A percentile compares a stretch with the other conserved stretches of the same genome.
Conservation (phyloP, 2,113 vertebrate genomes). For the Nesoenas mayeri region DNA sequence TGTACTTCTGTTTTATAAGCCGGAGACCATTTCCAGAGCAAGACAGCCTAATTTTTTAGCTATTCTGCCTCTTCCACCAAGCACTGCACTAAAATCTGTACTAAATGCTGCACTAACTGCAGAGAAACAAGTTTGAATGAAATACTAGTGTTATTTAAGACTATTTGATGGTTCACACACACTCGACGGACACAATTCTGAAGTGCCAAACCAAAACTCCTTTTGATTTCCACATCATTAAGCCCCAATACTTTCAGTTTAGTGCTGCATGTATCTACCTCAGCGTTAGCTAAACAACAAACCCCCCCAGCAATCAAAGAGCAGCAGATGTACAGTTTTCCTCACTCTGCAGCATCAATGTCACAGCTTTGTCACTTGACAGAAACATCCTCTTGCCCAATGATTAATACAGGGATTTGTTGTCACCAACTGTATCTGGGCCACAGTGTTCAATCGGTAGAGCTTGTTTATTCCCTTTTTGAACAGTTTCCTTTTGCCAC, state of each 20-base stretch:
- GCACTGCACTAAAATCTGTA: not conserved
- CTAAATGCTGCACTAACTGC: not conserved
- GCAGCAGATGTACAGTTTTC: not conserved
- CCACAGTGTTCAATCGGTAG: not conserved
- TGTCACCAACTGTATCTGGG: not conserved
- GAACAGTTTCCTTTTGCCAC: not conserved
- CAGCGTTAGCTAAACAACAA: not conserved
- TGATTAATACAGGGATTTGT: not conserved
- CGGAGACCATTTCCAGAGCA: not conserved
- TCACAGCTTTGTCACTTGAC: not conserved
- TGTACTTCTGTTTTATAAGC: not conserved
- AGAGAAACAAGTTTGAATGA: not conserved
- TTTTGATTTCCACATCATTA: not conserved
- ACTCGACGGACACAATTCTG: not conserved
- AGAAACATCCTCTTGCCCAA: not conserved
- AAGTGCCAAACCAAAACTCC: not conserved
- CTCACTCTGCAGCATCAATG: not conserved
- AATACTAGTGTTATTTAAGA: not conserved
- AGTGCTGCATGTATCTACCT: accelerated
- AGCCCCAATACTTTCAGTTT: not conserved
- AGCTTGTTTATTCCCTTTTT: not conserved
- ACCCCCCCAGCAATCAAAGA: no score
- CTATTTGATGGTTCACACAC: not conserved
- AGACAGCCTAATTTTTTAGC: not conserved
- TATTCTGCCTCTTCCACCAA: not conserved